A percentile compares a stretch with the other conserved stretches of the same genome.
Evolutionary conservation across 2,888 invertebrate species (phyloP).

Genomic region (Mythimna ferrago): DNA sequence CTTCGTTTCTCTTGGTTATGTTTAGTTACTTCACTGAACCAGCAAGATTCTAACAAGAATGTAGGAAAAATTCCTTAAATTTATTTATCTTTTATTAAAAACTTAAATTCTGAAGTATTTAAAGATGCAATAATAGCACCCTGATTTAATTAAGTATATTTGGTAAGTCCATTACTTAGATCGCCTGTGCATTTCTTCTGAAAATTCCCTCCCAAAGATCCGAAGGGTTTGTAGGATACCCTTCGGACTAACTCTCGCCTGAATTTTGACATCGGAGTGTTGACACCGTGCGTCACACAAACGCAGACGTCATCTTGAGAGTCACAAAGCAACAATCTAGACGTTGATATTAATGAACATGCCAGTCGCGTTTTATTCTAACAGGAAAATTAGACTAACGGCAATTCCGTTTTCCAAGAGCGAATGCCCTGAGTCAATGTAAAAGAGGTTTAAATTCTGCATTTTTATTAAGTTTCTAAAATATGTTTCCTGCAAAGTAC

Average conservation of each 20-base stretch:
- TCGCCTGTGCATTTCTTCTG: not conserved
- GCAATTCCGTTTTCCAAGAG: constrained; percentile 45
- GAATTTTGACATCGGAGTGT: not conserved
- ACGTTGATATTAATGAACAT: constrained; percentile 10
- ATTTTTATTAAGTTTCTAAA: constrained; percentile 10
- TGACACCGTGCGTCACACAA: not conserved
- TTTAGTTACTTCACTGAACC: too few relatives aligned
- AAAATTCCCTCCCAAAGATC: not conserved
- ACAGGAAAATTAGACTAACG: constrained; percentile 32
- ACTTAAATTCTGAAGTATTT: too few relatives aligned
- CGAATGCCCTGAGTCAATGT: constrained; percentile 35
- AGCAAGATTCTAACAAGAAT: too few relatives aligned
- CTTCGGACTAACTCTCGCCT: too few relatives aligned
- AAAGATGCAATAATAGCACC: too few relatives aligned
- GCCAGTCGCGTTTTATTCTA: constrained; percentile 27
- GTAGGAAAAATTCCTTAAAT: too few relatives aligned
- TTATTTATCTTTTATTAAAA: too few relatives aligned
- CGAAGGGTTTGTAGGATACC: too few relatives aligned
- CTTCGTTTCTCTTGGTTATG: too few relatives aligned
- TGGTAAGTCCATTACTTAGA: too few relatives aligned
- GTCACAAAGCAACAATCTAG: constrained; percentile 9
- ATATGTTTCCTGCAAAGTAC: constrained; percentile 6
- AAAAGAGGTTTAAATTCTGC: constrained; percentile 8
- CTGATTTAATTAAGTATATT: too few relatives aligned
- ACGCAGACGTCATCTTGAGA: constrained; percentile 16